Base-by-base conservation (phyloP, 2,888 invertebrate species). In the Rhorus exstirpatorius region DNA sequence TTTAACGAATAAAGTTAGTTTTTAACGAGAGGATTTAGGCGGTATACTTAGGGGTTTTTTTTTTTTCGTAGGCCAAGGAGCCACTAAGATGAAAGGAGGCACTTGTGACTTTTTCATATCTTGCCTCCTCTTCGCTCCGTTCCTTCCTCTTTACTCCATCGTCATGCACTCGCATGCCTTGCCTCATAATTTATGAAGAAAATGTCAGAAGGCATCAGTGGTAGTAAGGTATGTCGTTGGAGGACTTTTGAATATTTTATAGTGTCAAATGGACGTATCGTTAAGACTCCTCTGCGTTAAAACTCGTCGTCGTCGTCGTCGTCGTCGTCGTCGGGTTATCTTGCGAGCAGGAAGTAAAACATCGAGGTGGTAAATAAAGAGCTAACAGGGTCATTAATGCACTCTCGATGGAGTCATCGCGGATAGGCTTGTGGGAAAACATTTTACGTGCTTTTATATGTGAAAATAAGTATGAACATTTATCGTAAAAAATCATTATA, bases 221-320 rank as follows among this genome's bases (percentile, higher is more conserved):
- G 12, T 68, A 31, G 74, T 12, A 44, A 79, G 14, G 49, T 55
- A 24, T 65, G 38, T 49, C 61, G 31, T 63, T 31, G 19, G 58
- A 35, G 31, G 17, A 38, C 26, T 51, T 44, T 44, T 84, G 78
- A 84, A 84, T 84, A 83, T 84, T 84, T 84, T 35, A 83, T 78
- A 10, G 44, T 58, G 77, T 70, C 83, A 80, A 84, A 83, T 80
- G 84, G 78, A 80, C 70, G 44, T 58, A 38, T 75, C 51, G 80
- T 77, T 71, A 58, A 49, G 74, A 35, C 35, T 46, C 46, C 21
- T 70, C 58, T 41, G 12, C 53, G 55, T 31, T 79, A 35, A 63
- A 78, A 67, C 31, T 63, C 61, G 12, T 38, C 68, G 17, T 14
- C 74, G 60, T 44, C 46, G 44, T n/a, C 38, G 14, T 2, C 12